These are phyloP conservation scores for Protonibea diacanthus DNA, from an alignment of 2,797 vertebrate genomes.

Conservation along the genomic window DNA sequence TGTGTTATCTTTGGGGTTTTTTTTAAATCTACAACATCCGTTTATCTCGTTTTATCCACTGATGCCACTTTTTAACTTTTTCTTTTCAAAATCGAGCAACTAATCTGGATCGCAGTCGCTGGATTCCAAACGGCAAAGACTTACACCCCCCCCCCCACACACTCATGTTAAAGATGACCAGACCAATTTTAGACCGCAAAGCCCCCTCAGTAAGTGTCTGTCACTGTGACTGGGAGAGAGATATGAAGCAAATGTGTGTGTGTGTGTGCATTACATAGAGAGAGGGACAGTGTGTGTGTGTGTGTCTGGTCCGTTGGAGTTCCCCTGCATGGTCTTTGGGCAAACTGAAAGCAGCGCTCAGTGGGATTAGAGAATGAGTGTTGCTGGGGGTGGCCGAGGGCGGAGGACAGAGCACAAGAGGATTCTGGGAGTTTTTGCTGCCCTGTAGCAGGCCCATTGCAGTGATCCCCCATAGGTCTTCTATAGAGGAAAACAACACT, in stretches of 20 bases:
- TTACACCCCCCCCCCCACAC: neutral
- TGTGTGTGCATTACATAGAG: constrained; percentile 25
- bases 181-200: constrained; percentile 30
- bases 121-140: neutral
- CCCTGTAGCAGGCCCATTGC: constrained; percentile 39
- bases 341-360: constrained; percentile 91
- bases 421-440: constrained; percentile 74
- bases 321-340: constrained; percentile 83
- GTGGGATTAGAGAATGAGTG: constrained; percentile 92
- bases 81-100: neutral
- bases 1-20: neutral
- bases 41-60: neutral
- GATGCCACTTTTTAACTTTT: neutral
- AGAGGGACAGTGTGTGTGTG: constrained; percentile 39
- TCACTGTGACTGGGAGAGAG: constrained; percentile 48
- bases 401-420: constrained; percentile 66
- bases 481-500: constrained; percentile 8
- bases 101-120: too few species aligned
- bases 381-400: constrained; percentile 70
- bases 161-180: constrained; percentile 7
- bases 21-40: neutral
- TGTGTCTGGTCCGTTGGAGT: constrained; percentile 77
- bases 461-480: constrained; percentile 20
- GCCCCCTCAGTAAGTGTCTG: constrained; percentile 35
- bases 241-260: constrained; percentile 53